Evolutionary conservation across 1,140 invertebrate genomes (phyloP), one percentile per base, ranked within the genome.

Genomic region (Zaprionus lachaisei): DNA sequence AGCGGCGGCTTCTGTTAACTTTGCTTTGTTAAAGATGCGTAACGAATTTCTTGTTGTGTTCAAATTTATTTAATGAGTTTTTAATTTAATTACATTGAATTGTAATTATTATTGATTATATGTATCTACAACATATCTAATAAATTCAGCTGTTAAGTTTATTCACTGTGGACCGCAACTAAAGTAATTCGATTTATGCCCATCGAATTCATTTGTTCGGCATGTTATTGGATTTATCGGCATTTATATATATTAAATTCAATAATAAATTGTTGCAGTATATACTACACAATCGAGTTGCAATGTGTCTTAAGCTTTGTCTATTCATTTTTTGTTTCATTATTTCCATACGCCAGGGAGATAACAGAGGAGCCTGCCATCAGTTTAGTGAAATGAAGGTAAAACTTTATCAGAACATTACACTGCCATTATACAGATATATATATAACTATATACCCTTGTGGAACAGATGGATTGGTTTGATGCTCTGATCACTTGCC

Each of bases 341-440:
- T 11, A 38, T 22, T 12, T 34, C 61, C 1, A 15, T 63, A n/a
- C 15, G 15, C 0, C 7, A 44, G 17, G 68, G 51, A 14, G 22
- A 62, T 24, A 4, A 49, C 1, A 15, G 6, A 0, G 56, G 72
- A 44, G n/a, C 71, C n/a, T 77, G 81, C 17, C 61, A 77, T 22
- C 83, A 77, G 44, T 54, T 77, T 9, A 83, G 68, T 20, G 14
- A 58, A 0, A 2, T 7, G 1, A 41, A 37, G 57, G 77, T 80
- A 71, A 22, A 66, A 4, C 6, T 5, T 31, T 0, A 17, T 7
- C 20, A 12, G 1, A 22, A 7, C 0, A 17, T 20, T 17, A 15
- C 15, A 6, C 2, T 22, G 1, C 28, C 2, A 28, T 22, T 14
- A 41, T 31, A 31, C 12, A n/a, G 7, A 20, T 20, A 34, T n/a